Evolutionary conservation across 2,888 invertebrate species (phyloP).

Genomic region (Sarcophaga caerulescens): DNA sequence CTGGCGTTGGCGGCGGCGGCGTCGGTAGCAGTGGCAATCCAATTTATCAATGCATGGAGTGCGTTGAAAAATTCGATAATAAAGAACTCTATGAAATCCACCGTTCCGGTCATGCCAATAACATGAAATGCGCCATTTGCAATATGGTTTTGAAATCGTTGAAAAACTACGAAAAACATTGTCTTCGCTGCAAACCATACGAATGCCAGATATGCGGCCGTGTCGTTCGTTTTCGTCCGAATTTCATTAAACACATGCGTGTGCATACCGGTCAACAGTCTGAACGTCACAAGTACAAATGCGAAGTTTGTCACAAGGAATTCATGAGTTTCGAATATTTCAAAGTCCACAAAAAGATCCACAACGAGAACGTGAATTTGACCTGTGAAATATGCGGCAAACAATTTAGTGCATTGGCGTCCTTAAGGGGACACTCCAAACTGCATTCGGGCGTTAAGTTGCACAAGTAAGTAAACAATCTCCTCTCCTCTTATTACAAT

Average conservation of each 20-base stretch:
- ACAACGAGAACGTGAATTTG: constrained; percentile 83
- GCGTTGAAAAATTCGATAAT: constrained; percentile 79
- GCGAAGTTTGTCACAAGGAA: constrained; percentile 83
- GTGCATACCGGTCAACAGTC: constrained; percentile 81
- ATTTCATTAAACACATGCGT: constrained; percentile 81
- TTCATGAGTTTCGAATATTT: constrained; percentile 83
- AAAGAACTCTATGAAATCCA: constrained; percentile 80
- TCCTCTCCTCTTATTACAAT: constrained; percentile 1
- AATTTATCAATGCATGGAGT: constrained; percentile 78
- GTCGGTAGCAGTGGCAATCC: constrained; percentile 53
- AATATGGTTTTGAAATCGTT: constrained; percentile 81
- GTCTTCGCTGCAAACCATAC: constrained; percentile 81
- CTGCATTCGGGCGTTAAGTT: constrained; percentile 80
- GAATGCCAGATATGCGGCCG: constrained; percentile 81
- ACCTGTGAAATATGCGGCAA: constrained; percentile 83
- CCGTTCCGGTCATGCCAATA: constrained; percentile 80
- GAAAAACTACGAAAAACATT: constrained; percentile 81
- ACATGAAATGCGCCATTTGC: constrained; percentile 81
- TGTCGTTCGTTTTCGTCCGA: constrained; percentile 80
- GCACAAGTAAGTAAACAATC: constrained; percentile 77
- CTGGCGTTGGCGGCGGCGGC: constrained; percentile 24
- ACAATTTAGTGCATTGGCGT: constrained; percentile 81
- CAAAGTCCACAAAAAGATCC: constrained; percentile 84
- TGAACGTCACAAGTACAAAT: constrained; percentile 82
- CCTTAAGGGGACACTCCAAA: constrained; percentile 80